Conservation (phyloP, 2,888 invertebrate species). For the Spicauda simplicius region DNA sequence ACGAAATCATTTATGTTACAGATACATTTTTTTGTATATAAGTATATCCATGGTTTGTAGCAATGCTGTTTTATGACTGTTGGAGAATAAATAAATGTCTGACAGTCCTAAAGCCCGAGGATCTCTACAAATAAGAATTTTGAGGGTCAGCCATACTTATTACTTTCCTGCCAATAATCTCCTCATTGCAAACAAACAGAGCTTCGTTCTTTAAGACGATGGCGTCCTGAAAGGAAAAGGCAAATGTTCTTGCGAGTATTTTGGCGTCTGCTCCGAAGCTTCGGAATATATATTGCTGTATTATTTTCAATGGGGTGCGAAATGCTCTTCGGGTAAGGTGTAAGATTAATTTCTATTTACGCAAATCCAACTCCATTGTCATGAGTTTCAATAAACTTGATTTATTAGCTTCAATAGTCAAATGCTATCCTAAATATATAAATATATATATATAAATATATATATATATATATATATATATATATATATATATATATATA, state of each 20-base stretch:
- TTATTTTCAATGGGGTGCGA: slow-evolving; percentile 15
- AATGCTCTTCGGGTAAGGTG: not conserved
- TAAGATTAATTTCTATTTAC: slow-evolving; percentile 16
- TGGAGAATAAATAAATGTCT: too few relatives aligned
- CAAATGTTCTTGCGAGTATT: slow-evolving; percentile 9
- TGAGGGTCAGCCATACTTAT: not conserved
- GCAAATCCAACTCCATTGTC: slow-evolving; percentile 1
- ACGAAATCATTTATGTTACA: too few relatives aligned
- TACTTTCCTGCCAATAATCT: not conserved
- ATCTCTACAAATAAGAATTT: not conserved
- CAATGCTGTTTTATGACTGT: too few relatives aligned
- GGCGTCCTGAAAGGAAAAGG: slow-evolving; percentile 5
- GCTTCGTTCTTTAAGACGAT: not conserved
- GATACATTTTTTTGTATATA: too few relatives aligned
- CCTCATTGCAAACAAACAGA: not conserved
- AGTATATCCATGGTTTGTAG: too few relatives aligned
- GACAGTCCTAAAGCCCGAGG: not conserved
- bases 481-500: too few relatives aligned
- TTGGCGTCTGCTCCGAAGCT: slow-evolving; percentile 5
- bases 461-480: too few relatives aligned
- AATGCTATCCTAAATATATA: not conserved
- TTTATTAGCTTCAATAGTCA: not conserved
- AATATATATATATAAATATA: too few relatives aligned
- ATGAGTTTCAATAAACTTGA: not conserved
- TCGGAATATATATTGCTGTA: slow-evolving; percentile 23